Conservation (phyloP, 2,113 vertebrate genomes). For the Myrmophylax atrothorax region DNA sequence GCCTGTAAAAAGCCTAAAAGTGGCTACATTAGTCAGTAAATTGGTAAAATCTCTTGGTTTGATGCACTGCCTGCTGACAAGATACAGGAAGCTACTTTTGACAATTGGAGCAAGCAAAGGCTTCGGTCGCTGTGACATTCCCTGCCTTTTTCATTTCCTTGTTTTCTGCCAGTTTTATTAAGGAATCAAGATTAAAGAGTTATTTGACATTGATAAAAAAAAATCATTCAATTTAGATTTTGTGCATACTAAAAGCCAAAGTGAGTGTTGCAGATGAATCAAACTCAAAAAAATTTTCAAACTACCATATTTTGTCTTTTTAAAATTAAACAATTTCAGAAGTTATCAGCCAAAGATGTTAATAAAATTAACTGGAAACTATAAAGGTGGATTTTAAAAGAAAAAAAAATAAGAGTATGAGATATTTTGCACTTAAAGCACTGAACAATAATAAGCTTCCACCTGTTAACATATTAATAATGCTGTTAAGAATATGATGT, state of each 20-base stretch:
- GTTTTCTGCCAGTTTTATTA: background rate
- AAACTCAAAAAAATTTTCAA: constrained; percentile 39
- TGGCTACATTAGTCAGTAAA: background rate
- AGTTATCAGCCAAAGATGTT: constrained; percentile 45
- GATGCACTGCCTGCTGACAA: background rate
- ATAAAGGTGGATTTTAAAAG: constrained; percentile 30
- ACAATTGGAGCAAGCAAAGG: background rate
- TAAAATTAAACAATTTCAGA: constrained; percentile 58
- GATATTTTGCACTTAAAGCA: constrained; percentile 64
- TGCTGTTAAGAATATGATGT: constrained; percentile 67
- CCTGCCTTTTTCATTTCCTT: background rate
- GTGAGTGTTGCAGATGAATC: background rate
- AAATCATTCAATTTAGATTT: background rate
- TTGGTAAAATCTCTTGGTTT: background rate
- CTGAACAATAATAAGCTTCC: constrained; percentile 68
- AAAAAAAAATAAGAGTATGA: constrained; percentile 22
- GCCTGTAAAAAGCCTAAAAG: background rate
- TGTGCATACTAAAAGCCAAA: constrained; percentile 1
- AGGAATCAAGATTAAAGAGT: background rate
- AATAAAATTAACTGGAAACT: constrained; percentile 70
- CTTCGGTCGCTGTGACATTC: background rate
- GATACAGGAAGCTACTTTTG: background rate
- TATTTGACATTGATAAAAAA: background rate
- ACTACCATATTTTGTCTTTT: background rate
- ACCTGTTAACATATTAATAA: constrained; percentile 75